Conservation (phyloP, 2,113 vertebrate genomes). For the Alosa alosa region DNA sequence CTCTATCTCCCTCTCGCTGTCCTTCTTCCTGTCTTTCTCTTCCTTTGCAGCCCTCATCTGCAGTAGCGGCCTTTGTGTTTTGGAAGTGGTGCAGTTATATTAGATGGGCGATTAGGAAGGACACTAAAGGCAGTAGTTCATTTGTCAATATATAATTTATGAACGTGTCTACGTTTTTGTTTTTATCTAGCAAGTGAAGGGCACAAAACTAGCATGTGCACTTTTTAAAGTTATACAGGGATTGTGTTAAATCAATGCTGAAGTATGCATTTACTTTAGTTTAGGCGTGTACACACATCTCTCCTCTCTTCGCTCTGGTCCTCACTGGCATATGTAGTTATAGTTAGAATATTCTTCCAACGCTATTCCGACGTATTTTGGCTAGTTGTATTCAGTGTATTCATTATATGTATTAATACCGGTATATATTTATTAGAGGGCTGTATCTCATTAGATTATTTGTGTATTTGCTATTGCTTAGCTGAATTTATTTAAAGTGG, state of each 20-base stretch:
- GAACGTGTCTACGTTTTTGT: neutral
- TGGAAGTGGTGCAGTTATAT: neutral
- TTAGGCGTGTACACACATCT: no score
- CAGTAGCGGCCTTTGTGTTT: neutral
- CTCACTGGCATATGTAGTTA: no score
- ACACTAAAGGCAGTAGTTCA: neutral
- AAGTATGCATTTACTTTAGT: no score
- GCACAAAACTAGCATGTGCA: no score
- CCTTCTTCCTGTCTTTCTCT: slow-evolving; percentile 28
- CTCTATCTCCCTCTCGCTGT: neutral
- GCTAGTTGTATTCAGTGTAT: no score
- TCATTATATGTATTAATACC: no score
- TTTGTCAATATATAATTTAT: slow-evolving; percentile 7
- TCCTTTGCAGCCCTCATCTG: neutral
- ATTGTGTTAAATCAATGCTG: neutral
- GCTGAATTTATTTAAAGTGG: neutral
- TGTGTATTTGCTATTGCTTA: neutral
- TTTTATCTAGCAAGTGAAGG: no score
- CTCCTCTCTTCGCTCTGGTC: no score
- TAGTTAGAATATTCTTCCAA: no score
- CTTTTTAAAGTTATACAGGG: neutral
- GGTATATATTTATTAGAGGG: no score
- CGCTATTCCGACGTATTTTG: no score
- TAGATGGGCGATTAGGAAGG: neutral
- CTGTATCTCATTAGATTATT: no score